Evolutionary conservation across 1,140 invertebrate species (phyloP), one percentile per base, ranked within the genome.

Genomic region (Medauroidea extradentata): DNA sequence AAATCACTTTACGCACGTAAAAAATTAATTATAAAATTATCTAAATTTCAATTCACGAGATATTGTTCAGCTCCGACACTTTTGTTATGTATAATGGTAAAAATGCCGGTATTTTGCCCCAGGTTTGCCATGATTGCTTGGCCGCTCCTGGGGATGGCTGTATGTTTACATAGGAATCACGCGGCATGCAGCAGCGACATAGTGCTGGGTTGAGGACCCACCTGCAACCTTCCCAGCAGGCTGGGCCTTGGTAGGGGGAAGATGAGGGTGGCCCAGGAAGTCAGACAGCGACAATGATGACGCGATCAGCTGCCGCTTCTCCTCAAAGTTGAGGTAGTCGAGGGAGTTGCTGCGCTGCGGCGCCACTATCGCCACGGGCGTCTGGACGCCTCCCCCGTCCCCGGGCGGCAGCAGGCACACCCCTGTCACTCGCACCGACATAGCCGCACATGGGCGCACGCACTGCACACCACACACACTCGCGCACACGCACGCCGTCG

Each of bases 251-350:
- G 81, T 81, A 0, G 76, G 75, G 2, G 79, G 74, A 8, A 77
- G 73, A 56, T 63, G 63, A 59, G 85, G 84, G 65, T 88, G 87
- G 53, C 88, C 86, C 51, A 93, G 72, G 71, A 93, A 91, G 73
- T 94, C 91, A 53, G 89, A 90, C 27, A 93, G 76, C 42, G 90
- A 93, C 65, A 93, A 73, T 25, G 90, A 90, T 46, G 90, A 92
- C 5, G 91, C 91, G 57, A 94, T 93, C 62, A 93, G 78, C 76
- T 92, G 88, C 59, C 90, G 79, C 75, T 92, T 92, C 78, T 94
- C 91, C 73, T 93, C 89, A 71, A 93, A 94, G 75, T 93, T 93
- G 24, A 93, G 81, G 74, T 90, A 90, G 77, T 94, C 91, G 77
- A 93, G 80, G 65, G 89, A 91, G 71, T 87, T 90, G 74, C 89